These are phyloP conservation scores for Acomys russatus DNA, from an alignment of 2,797 vertebrate species.

Conservation along the genomic window DNA sequence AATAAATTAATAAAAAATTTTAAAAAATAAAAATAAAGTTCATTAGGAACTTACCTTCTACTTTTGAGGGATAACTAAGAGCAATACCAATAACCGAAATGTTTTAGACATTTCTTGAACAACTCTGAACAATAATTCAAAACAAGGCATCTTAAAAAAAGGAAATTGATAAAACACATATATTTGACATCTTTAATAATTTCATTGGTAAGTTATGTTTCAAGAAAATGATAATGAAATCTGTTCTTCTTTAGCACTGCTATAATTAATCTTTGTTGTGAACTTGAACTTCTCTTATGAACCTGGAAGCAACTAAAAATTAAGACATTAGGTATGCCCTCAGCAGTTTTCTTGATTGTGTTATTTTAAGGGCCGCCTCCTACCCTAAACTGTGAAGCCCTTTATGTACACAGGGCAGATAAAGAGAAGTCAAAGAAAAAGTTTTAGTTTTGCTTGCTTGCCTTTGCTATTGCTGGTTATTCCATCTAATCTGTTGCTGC, in stretches of 20 bases:
- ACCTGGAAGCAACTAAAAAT: not conserved
- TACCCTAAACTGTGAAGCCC: rapidly evolving
- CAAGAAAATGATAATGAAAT: not conserved
- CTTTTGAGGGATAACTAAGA: no score
- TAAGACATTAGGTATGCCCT: not conserved
- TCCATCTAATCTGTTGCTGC: not conserved
- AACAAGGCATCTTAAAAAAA: not conserved
- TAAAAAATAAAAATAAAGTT: no score
- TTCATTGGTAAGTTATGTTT: not conserved
- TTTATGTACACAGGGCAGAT: not conserved
- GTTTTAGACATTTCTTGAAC: no score
- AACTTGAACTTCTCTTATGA: not conserved
- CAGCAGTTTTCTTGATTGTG: not conserved
- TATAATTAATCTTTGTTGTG: not conserved
- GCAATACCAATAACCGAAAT: no score
- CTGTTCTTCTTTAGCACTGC: not conserved
- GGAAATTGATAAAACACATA: not conserved
- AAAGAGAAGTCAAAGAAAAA: not conserved
- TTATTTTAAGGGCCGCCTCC: not conserved
- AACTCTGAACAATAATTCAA: not conserved
- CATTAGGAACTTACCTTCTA: not conserved
- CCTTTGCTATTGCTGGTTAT: not conserved
- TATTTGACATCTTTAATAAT: not conserved
- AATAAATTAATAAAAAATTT: no score
- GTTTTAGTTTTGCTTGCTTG: not conserved